A percentile compares a stretch with the other conserved stretches of the same genome.
phyloP scores from a whole-genome alignment of 2,888 invertebrate species.

The Cybosia mesomella region DNA sequence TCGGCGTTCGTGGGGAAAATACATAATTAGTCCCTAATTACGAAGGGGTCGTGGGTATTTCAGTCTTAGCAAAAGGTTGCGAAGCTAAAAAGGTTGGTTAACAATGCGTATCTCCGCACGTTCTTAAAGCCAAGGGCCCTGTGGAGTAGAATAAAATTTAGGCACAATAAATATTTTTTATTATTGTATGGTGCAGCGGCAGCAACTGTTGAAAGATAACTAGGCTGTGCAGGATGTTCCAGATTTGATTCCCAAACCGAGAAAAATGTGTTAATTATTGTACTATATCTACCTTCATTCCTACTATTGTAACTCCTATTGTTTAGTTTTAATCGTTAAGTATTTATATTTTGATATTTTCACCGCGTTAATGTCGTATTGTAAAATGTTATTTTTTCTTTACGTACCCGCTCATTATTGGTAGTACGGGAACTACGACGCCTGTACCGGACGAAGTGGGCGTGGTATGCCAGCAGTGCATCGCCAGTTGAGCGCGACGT shows the following conservation, averaged over 20 bases:
- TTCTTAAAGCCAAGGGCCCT: not conserved
- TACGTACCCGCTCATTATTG: too few relatives aligned
- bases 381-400: too few relatives aligned
- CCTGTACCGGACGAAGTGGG: too few relatives aligned
- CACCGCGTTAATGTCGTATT: too few relatives aligned
- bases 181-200: not conserved
- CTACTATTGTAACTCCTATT: too few relatives aligned
- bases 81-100: slow-evolving; percentile 1
- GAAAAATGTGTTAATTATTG: too few relatives aligned
- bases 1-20: slow-evolving; percentile 17
- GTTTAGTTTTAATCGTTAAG: too few relatives aligned
- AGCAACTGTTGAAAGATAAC: not conserved
- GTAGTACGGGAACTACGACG: too few relatives aligned
- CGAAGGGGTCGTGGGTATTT: slow-evolving; percentile 3
- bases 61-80: not conserved
- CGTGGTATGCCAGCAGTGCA: too few relatives aligned
- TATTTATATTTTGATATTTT: too few relatives aligned
- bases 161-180: not conserved
- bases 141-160: not conserved
- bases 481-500: too few relatives aligned
- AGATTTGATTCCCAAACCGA: not conserved
- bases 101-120: slow-evolving; percentile 7
- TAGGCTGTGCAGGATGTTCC: not conserved
- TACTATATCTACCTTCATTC: too few relatives aligned
- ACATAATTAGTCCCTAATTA: slow-evolving; percentile 21